Base-by-base conservation (phyloP, 2,888 invertebrate species). In the Glaucopsyche alexis region DNA sequence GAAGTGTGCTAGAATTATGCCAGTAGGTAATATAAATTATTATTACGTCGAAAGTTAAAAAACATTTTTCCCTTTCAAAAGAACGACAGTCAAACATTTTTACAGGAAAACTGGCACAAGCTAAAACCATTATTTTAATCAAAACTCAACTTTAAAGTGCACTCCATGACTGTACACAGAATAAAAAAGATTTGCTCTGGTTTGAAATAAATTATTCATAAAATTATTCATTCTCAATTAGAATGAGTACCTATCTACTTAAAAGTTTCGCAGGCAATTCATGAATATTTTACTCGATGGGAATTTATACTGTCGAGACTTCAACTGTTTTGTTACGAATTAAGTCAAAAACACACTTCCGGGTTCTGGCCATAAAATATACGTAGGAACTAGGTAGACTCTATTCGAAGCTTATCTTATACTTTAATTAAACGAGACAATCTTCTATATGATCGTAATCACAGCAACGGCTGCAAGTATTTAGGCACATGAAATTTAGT, bases 221-320 rank as follows among this genome's bases (percentile, higher is more conserved):
- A 19, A 60, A 38, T 14, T 69, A 69, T 69, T 69, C 19, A 69
- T 69, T 69, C 69, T 7, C 69, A 69, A 69, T 69, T 69, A 69
- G 13, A 49, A 69, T 13, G 29, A 60, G 60, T 60, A 47, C 7
- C 7, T 47, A 29, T 60, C 60, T 69, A 69, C 47, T 69, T 49
- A 47, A 47, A 69, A 19, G 69, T 69, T 60, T 69, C 69, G 69
- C 49, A 29, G 69, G 67, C 42, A 45, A 19, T 49, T 69, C 29
- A 49, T 69, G 69, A 69, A 69, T 69, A 69, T 69, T 69, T 69
- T 14, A 49, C 14, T 19, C 19, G 47, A 19, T 49, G 49, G 14
- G 47, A 69, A 19, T 67, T 67, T 69, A 7, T 42, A 5, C n/a
- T 14, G 6, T 45, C 16, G 45, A 45, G 45, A 67, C 13, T 60